phyloP scores from a whole-genome alignment of 1,140 invertebrate species.

The Heliothis virescens region DNA sequence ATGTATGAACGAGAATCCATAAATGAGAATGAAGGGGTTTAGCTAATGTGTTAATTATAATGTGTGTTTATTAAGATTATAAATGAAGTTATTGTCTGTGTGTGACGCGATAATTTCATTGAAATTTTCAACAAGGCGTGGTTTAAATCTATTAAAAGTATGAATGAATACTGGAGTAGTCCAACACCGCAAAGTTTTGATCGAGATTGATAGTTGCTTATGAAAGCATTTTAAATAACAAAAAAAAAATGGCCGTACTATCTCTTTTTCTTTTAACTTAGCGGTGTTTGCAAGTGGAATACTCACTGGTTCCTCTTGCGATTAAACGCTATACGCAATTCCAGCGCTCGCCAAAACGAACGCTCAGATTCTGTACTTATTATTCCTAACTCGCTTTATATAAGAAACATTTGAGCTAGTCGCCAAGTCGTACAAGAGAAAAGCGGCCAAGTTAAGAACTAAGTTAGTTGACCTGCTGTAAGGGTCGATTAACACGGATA shows the following conservation, averaged over 20 bases:
- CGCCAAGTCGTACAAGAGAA: slow-evolving; percentile 3
- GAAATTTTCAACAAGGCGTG: not conserved
- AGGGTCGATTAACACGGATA: slow-evolving; percentile 41
- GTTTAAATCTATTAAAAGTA: no score
- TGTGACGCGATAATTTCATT: not conserved
- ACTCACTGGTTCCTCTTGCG: no score
- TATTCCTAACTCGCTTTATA: not conserved
- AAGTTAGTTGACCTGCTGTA: slow-evolving; percentile 34
- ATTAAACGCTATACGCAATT: no score
- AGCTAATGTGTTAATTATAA: not conserved
- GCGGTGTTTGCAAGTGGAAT: no score
- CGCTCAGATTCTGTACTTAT: not conserved
- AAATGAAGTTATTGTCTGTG: no score
- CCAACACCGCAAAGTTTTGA: no score
- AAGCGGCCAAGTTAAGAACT: slow-evolving; percentile 4
- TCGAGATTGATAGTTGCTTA: no score
- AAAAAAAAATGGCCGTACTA: no score
- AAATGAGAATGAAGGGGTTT: slow-evolving; percentile 20
- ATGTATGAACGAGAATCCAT: not conserved
- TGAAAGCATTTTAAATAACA: no score
- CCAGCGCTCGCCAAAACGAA: no score
- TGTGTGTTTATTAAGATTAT: not conserved
- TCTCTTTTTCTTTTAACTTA: no score
- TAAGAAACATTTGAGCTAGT: not conserved
- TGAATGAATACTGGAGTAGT: no score